Base-by-base conservation (phyloP, 2,888 invertebrate genomes). In the Agrochola macilenta region DNA sequence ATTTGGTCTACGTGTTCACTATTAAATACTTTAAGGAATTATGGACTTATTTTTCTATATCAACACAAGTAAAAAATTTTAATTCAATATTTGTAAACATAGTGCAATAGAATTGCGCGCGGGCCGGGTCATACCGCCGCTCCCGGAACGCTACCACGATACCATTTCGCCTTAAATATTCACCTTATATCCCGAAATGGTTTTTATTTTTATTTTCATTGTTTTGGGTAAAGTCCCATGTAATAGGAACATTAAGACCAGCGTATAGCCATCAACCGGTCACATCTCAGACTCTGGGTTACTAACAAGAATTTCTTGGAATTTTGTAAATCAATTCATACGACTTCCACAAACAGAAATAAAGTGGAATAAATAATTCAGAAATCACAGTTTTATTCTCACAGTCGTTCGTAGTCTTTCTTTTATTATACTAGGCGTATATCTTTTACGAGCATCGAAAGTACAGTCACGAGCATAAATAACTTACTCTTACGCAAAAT, bases 361-460 rank as follows among this genome's bases (percentile, higher is more conserved):
- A 17, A 60, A 78, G 39, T 79, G 46, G 70, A 72, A 79, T 54
- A 79, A 80, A 79, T 79, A 49, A 79, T 80, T 73, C 58, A 66
- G 57, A 61, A 39, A 66, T 66, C 74, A 60, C 43, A 30, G 54
- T 66, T 73, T 73, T 66, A 79, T 79, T 66, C n/a, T 49, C 39
- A 8, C 46, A 49, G 58, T 63, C 58, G 35, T 80, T 80, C 30
- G 57, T 63, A 79, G 70, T 49, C 76, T 76, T 58, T 76, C 61
- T 57, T 81, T 81, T 81, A 76, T 54, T 81, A 81, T 81, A 76
- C 66, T 76, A 46, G 57, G 11, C 61, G 35, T n/a, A 11, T 46
- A 69, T 76, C 26, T 77, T 81, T 81, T 77, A 82, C 71, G 77
- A 82, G 77, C 69, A 54, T 60, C 54, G 46, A 72, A 46, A 46